Evolutionary conservation across 2,888 invertebrate species (phyloP), one percentile per base, ranked within the genome.

Genomic region (Poecilus cupreus): DNA sequence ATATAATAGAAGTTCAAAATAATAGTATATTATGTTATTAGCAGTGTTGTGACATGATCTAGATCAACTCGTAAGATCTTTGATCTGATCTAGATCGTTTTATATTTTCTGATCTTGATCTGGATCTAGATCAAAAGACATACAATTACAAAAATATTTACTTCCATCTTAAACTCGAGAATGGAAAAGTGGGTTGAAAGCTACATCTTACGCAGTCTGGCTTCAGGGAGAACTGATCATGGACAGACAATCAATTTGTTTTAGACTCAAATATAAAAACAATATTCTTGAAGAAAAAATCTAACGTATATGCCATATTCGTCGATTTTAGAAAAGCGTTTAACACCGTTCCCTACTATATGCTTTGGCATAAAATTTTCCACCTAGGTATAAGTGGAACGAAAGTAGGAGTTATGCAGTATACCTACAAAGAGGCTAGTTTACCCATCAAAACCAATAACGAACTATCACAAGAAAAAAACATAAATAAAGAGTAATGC

Each of bases 271-370:
- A 39, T 39, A 32, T 60, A 57, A 11, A 78, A 60, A 13, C 60
- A 3, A 13, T 13, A 32, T 32, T 60, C 13, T 11, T 51, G 18
- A 51, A 54, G 24, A 78, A 57, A 13, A 32, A 37, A 24, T 16
- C 10, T 4, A 32, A 32, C 24, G 60, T 60, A 13, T 78, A 60
- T 16, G 76, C 51, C 8, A 68, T 68, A 11, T 76, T 76, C 22
- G 76, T 76, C 13, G 76, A 76, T 20, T 78, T 78, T 22, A 32
- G 57, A 26, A 78, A 78, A 78, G 78, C 78, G 1, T 78, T 78
- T 18, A 64, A 78, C 37, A 39, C 18, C 20, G 57, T 57, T 22
- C 39, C 54, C 10, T 60, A 77, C 32, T 16, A 77, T 16, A 10
- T 60, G 11, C 18, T 77, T 11, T 64, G 78, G 78, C 37, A 78